Base-by-base conservation (phyloP, 2,113 vertebrate genomes). In the Poicephalus gulielmi region DNA sequence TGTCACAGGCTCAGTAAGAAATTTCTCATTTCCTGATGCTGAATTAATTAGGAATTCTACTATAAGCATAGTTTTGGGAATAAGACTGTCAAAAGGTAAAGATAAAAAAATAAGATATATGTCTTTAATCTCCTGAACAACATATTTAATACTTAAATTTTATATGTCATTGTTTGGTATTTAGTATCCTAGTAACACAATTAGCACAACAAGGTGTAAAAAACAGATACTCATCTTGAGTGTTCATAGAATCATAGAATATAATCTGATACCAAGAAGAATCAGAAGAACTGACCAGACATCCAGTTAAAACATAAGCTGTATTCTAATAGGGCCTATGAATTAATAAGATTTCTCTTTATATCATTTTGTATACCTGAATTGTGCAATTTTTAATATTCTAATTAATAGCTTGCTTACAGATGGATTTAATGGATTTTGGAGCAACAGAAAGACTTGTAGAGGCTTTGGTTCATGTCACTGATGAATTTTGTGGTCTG, bases 121-220 rank as follows among this genome's bases (percentile, higher is more conserved):
- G 31, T 71, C 68, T 92, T 59, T 50, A 91, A 76, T 68, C n/a
- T 95, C 62, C 39, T 50, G 19, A 96, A 71, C 23, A 90, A 35
- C 24, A 13, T 60, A 35, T 94, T 89, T 44, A 60, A 37, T 59
- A 86, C 88, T 86, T 81, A 68, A 50, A 73, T 90, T 85, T 66
- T 47, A 12, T 83, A 33, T 64, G 49, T 55, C 24, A 33, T 93
- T 97, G 96, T 98, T 98, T 98, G 92, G 82, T 94, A 46, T 76
- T 92, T 86, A 92, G 97, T 98, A 96, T 96, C 98, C 84, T 97
- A 94, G 98, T 94, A 96, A 97, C 97, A 39, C 97, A 98, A 97
- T 97, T 96, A 93, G 94, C 86, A 80, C 93, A 97, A 87, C 63
- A 97, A 96, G 85, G 39, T 53, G 20, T 93, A 57, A 68, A 93